Evolutionary conservation across 2,113 vertebrate genomes (phyloP).

Genomic region (Pygoscelis adeliae): DNA sequence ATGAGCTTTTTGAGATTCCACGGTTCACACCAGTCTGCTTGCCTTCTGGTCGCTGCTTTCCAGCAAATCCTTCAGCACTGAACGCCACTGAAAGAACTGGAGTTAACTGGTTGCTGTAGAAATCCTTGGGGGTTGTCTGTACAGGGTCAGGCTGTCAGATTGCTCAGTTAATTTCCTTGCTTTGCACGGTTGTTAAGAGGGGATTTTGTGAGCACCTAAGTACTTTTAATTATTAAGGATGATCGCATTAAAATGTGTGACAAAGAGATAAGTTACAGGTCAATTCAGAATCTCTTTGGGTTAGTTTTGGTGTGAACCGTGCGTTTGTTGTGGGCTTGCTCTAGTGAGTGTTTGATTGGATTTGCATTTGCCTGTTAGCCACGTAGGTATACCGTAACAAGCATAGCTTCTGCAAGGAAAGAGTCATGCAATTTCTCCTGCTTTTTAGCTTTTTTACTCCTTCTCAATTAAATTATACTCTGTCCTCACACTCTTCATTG

Average conservation of each 20-base stretch:
- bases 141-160: neutral
- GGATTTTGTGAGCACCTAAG: neutral
- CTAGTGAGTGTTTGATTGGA: neutral
- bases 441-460: neutral
- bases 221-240: neutral
- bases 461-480: neutral
- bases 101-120: neutral
- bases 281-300: neutral
- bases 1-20: conserved; percentile 1
- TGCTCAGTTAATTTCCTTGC: neutral
- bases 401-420: neutral
- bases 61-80: neutral
- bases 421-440: neutral
- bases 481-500: neutral
- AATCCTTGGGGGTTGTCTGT: neutral
- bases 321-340: neutral
- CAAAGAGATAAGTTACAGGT: neutral
- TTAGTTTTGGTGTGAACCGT: neutral
- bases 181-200: neutral
- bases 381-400: accelerated
- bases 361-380: neutral
- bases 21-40: neutral
- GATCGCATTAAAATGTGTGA: neutral
- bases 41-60: neutral
- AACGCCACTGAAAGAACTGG: neutral